phyloP scores from a whole-genome alignment of 2,797 vertebrate species.

The Nannoperca obscura region DNA sequence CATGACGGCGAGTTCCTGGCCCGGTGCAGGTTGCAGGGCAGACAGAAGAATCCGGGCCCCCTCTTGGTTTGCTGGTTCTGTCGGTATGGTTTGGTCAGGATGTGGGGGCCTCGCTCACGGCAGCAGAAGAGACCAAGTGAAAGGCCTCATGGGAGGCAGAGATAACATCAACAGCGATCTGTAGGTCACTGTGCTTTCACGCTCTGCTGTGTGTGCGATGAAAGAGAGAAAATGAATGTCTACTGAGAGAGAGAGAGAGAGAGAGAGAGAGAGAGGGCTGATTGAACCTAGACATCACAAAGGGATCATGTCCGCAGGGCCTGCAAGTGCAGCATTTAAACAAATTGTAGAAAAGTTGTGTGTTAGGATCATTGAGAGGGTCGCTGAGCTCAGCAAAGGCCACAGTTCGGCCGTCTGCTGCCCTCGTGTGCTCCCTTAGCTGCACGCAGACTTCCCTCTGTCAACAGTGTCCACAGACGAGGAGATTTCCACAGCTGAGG shows the following conservation, averaged over 20 bases:
- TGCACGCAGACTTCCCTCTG: constrained; percentile 47
- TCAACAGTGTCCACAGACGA: constrained; percentile 55
- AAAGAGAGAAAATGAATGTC: constrained; percentile 34
- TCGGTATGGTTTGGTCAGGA: constrained; percentile 87
- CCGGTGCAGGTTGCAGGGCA: constrained; percentile 87
- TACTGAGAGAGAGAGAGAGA: constrained; percentile 2
- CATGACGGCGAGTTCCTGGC: constrained; percentile 91
- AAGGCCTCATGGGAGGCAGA: constrained; percentile 87
- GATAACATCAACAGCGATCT: constrained; percentile 93
- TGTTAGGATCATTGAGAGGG: constrained; percentile 36
- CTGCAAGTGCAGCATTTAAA: not conserved
- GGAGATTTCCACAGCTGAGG: constrained; percentile 34
- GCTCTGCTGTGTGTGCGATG: constrained; percentile 60
- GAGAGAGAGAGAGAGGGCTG: not conserved
- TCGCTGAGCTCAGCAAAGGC: constrained; percentile 59
- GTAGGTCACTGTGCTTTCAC: constrained; percentile 82
- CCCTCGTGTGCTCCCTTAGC: constrained; percentile 67
- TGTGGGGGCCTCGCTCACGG: constrained; percentile 81
- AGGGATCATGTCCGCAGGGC: constrained; percentile 43
- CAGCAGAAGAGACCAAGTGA: constrained; percentile 85
- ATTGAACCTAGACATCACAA: constrained; percentile 31
- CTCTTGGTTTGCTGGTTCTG: constrained; percentile 38
- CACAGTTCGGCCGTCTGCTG: constrained; percentile 64
- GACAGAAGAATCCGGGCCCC: constrained; percentile 87
- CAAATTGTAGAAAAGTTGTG: constrained; percentile 39